Evolutionary conservation across 2,888 invertebrate genomes (phyloP).

Genomic region (Athripsodes cinereus): DNA sequence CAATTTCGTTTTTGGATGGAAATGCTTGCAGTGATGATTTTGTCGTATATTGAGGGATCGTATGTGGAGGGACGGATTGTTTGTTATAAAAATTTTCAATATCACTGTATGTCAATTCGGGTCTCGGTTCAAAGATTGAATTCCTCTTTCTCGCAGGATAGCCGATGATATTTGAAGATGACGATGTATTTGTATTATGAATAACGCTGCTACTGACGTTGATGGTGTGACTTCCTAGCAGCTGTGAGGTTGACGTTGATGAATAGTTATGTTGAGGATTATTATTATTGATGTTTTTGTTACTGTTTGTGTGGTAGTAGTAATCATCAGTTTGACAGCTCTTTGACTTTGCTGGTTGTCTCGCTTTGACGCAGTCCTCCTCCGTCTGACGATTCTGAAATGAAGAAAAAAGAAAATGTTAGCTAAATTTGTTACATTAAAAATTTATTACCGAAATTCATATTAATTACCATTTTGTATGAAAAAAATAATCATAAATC

Average conservation of each 20-base stretch:
- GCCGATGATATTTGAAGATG: no score
- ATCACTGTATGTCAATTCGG: conserved; percentile 23
- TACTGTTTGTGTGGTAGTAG: neutral
- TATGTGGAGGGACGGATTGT: conserved; percentile 1
- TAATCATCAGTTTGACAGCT: neutral
- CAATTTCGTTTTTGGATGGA: neutral
- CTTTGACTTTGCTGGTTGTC: conserved; percentile 5
- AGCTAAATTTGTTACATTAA: no score
- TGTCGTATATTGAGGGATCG: neutral
- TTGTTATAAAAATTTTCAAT: conserved; percentile 17
- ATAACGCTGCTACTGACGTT: no score
- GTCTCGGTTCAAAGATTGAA: conserved; percentile 24
- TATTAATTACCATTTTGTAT: neutral
- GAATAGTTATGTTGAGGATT: neutral
- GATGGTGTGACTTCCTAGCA: no score
- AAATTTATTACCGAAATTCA: no score
- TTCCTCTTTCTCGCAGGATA: conserved; percentile 11
- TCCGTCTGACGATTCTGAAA: conserved; percentile 18
- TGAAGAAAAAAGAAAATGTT: conserved; percentile 3
- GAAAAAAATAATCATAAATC: no score
- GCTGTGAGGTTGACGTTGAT: no score
- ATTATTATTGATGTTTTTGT: neutral
- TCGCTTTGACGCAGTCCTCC: conserved; percentile 2
- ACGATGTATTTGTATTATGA: neutral
- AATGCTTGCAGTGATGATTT: neutral